phyloP scores from a whole-genome alignment of 2,888 invertebrate species.

The Dasysyrphus albostriatus region DNA sequence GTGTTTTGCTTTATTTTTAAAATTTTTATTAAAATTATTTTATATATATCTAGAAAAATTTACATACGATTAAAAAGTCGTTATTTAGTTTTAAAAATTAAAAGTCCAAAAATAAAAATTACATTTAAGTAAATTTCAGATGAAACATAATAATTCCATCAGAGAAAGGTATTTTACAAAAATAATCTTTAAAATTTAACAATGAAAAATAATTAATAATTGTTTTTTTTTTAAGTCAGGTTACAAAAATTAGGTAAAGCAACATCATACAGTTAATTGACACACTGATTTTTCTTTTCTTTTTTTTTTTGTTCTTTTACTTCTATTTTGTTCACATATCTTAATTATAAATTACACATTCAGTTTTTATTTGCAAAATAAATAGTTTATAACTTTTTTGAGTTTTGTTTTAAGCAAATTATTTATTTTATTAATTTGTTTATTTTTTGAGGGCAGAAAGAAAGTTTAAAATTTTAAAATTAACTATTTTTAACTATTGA shows the following conservation, averaged over 20 bases:
- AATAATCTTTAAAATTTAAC: background rate
- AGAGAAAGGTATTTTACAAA: slow-evolving; percentile 25
- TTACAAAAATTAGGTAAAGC: slow-evolving; percentile 17
- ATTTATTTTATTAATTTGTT: background rate
- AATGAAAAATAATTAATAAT: background rate
- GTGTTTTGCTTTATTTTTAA: slow-evolving; percentile 23
- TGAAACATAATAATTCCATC: background rate
- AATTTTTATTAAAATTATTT: slow-evolving; percentile 54
- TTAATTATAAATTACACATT: slow-evolving; percentile 61
- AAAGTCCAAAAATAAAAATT: slow-evolving; percentile 5
- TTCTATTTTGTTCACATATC: slow-evolving; percentile 28
- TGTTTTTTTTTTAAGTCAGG: background rate
- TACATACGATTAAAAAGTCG: slow-evolving; percentile 61
- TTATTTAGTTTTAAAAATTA: slow-evolving; percentile 32
- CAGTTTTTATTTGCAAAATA: slow-evolving; percentile 52
- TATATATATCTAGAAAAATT: slow-evolving; percentile 65
- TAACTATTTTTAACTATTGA: background rate
- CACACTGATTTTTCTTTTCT: slow-evolving; percentile 51
- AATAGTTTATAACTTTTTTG: slow-evolving; percentile 39
- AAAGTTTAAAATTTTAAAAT: background rate
- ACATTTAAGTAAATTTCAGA: background rate
- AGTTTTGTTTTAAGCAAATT: background rate
- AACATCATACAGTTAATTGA: slow-evolving; percentile 65
- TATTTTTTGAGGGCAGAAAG: background rate
- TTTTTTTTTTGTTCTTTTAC: slow-evolving; percentile 25